Evolutionary conservation across 2,888 invertebrate genomes (phyloP).

Genomic region (Coenonympha glycerion): DNA sequence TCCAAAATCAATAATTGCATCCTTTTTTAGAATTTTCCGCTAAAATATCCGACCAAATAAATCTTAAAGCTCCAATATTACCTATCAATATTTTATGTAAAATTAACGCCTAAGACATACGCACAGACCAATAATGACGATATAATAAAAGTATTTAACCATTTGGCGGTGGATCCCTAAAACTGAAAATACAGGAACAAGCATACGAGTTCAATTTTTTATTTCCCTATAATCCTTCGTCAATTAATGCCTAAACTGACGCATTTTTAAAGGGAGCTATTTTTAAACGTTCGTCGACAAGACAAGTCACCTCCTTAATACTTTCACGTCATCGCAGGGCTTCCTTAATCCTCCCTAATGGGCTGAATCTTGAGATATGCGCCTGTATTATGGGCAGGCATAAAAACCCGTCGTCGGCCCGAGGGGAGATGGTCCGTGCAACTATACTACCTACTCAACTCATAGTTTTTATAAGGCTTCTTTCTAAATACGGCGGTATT

Average conservation of each 20-base stretch:
- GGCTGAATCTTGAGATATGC: constrained; percentile 56
- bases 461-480: constrained; percentile 12
- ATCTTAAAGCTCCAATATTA: too few relatives aligned
- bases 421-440: constrained; percentile 14
- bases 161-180: too few relatives aligned
- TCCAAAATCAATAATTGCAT: too few relatives aligned
- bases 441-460: constrained; percentile 5
- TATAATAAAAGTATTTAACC: too few relatives aligned
- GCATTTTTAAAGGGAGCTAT: constrained; percentile 18
- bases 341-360: constrained; percentile 66
- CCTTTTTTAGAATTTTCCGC: too few relatives aligned
- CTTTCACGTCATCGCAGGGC: constrained; percentile 54
- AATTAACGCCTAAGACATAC: too few relatives aligned
- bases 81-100: too few relatives aligned
- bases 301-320: constrained; percentile 56
- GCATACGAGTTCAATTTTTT: background rate
- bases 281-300: constrained; percentile 40
- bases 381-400: constrained; percentile 55
- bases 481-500: constrained; percentile 14
- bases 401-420: constrained; percentile 52
- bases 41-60: too few relatives aligned
- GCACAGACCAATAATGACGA: too few relatives aligned
- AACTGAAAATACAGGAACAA: too few relatives aligned
- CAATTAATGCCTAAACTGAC: constrained; percentile 20
- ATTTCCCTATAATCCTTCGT: constrained; percentile 8